Evolutionary conservation across 2,888 invertebrate genomes (phyloP).

Genomic region (Serrognathus titanus): DNA sequence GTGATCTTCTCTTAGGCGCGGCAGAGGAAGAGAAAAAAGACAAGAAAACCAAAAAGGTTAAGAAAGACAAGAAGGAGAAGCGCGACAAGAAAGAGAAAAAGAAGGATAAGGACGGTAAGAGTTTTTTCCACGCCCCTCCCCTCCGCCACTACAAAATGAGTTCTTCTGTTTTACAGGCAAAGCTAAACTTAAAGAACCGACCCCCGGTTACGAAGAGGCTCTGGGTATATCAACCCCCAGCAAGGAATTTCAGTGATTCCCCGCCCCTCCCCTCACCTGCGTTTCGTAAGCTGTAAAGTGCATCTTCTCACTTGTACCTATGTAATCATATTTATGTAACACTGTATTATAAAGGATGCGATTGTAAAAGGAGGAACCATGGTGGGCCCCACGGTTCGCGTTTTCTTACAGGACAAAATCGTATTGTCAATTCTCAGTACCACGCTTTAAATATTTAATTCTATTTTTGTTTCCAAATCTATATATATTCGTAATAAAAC

Average conservation of each 20-base stretch:
- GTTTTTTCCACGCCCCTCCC: too few relatives aligned
- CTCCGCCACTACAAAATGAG: too few relatives aligned
- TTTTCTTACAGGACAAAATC: too few relatives aligned
- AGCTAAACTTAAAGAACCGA: conserved; percentile 51
- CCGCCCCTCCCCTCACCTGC: not conserved
- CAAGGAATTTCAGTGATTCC: conserved; percentile 63
- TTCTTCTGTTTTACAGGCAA: not conserved
- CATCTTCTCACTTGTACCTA: conserved; percentile 1
- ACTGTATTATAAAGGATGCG: too few relatives aligned
- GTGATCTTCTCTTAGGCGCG: not conserved
- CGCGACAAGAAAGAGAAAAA: not conserved
- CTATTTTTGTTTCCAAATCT: too few relatives aligned
- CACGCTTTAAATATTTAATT: too few relatives aligned
- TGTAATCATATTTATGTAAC: too few relatives aligned
- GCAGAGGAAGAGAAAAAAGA: not conserved
- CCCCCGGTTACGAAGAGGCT: conserved; percentile 84
- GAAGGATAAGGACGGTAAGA: conserved; percentile 43
- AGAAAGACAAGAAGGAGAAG: conserved; percentile 2
- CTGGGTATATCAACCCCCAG: conserved; percentile 89
- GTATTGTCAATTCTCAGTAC: too few relatives aligned
- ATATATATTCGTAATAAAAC: too few relatives aligned
- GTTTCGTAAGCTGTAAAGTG: conserved; percentile 1
- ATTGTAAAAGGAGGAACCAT: too few relatives aligned
- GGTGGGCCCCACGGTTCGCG: too few relatives aligned
- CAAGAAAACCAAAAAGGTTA: conserved; percentile 8